These are phyloP conservation scores for Standfussiana lucernea DNA, from an alignment of 2,888 invertebrate genomes.

Conservation along the genomic window DNA sequence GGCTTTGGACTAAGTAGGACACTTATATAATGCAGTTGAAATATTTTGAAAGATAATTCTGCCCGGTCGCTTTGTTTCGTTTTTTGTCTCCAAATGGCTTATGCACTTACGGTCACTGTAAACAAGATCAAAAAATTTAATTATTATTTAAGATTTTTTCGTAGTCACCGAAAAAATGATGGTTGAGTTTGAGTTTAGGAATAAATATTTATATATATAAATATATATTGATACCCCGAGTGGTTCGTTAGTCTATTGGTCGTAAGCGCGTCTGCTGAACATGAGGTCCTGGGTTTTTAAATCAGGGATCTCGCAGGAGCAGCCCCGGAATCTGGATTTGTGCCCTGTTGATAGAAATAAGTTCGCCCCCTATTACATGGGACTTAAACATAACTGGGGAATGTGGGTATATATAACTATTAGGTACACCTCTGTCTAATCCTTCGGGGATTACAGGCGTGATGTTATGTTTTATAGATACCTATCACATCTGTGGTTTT, in stretches of 20 bases:
- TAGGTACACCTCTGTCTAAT: neutral
- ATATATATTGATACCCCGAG: too few relatives aligned
- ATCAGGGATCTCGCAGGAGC: too few relatives aligned
- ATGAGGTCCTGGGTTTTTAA: neutral
- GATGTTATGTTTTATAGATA: neutral
- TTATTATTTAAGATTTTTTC: too few relatives aligned
- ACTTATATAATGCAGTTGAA: neutral
- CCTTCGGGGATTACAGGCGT: neutral
- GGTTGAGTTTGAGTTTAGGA: too few relatives aligned
- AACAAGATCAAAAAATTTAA: neutral
- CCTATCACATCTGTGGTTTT: neutral
- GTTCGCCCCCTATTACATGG: neutral
- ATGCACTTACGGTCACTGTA: neutral
- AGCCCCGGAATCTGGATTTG: neutral
- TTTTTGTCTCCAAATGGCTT: neutral
- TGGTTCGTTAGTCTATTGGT: neutral
- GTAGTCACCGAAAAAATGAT: too few relatives aligned
- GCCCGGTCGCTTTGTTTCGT: neutral
- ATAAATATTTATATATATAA: too few relatives aligned
- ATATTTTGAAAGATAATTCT: neutral
- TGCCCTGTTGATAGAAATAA: neutral
- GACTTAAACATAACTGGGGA: neutral
- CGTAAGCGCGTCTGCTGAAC: neutral
- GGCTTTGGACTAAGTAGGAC: slow-evolving; percentile 2
- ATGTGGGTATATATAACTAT: neutral